These are phyloP conservation scores for Hafferia zeledoni DNA, from an alignment of 2,797 vertebrate genomes.

Conservation along the genomic window DNA sequence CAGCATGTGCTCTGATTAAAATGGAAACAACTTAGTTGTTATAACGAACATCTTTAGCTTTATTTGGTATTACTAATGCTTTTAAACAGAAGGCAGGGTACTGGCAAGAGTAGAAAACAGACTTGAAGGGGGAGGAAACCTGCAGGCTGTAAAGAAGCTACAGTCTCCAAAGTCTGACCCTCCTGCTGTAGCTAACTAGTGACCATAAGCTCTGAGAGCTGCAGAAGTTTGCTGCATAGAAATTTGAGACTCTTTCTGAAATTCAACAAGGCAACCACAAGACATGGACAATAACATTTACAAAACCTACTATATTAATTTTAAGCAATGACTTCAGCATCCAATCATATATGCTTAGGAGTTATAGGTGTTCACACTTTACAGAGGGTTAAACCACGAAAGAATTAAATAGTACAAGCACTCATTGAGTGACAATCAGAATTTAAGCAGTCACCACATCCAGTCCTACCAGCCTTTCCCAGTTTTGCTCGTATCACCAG, in stretches of 20 bases:
- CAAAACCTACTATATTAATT: neutral
- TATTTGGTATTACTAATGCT: slow-evolving; percentile 74
- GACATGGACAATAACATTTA: neutral
- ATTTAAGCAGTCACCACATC: neutral
- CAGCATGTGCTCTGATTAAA: slow-evolving; percentile 75
- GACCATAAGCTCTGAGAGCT: slow-evolving; percentile 25
- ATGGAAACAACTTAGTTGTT: slow-evolving; percentile 76
- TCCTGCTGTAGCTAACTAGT: slow-evolving; percentile 22
- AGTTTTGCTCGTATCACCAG: neutral
- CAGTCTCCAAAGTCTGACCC: slow-evolving; percentile 11
- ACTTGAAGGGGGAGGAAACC: slow-evolving; percentile 48
- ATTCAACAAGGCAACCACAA: neutral
- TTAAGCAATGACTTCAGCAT: neutral
- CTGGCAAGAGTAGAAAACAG: slow-evolving; percentile 64
- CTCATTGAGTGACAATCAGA: neutral
- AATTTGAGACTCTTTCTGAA: neutral
- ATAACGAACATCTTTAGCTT: slow-evolving; percentile 72
- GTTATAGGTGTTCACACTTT: rapidly evolving
- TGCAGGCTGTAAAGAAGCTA: slow-evolving; percentile 60
- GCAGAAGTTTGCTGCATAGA: neutral
- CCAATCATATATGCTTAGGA: neutral
- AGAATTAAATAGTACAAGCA: neutral
- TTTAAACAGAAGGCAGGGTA: slow-evolving; percentile 67
- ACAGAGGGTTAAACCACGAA: neutral
- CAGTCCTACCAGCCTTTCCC: neutral